phyloP scores from a whole-genome alignment of 2,888 invertebrate species.

The Fragum sueziense region DNA sequence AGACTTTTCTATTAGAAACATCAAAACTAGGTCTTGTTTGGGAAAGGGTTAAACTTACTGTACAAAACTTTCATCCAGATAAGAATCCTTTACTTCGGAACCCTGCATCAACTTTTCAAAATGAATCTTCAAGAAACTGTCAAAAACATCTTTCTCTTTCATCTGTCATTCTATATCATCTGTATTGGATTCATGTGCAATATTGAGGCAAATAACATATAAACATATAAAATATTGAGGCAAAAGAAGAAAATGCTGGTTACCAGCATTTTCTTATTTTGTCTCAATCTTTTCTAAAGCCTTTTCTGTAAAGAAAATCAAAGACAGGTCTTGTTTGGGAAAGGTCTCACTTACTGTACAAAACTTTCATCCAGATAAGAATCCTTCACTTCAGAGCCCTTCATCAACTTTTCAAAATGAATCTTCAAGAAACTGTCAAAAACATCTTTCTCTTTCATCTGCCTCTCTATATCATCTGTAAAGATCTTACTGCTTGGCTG shows the following conservation, averaged over 20 bases:
- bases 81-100: conserved; percentile 27
- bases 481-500: neutral
- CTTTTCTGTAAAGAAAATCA: too few species aligned
- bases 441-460: conserved; percentile 69
- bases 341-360: conserved; percentile 9
- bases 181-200: too few species aligned
- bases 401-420: conserved; percentile 70
- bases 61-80: conserved; percentile 41
- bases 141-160: conserved; percentile 68
- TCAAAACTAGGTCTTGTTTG: too few species aligned
- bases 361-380: conserved; percentile 45
- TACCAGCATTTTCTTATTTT: too few species aligned
- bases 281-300: too few species aligned
- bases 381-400: conserved; percentile 16
- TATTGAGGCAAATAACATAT: too few species aligned
- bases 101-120: conserved; percentile 64
- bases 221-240: too few species aligned
- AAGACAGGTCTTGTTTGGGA: too few species aligned
- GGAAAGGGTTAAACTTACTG: neutral
- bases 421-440: conserved; percentile 71
- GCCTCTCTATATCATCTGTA: conserved; percentile 57
- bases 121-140: conserved; percentile 72
- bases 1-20: too few species aligned
- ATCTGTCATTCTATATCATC: conserved; percentile 69
- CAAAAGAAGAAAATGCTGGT: too few species aligned